phyloP scores from a whole-genome alignment of 2,888 invertebrate species.

The Sarcophaga carnaria region DNA sequence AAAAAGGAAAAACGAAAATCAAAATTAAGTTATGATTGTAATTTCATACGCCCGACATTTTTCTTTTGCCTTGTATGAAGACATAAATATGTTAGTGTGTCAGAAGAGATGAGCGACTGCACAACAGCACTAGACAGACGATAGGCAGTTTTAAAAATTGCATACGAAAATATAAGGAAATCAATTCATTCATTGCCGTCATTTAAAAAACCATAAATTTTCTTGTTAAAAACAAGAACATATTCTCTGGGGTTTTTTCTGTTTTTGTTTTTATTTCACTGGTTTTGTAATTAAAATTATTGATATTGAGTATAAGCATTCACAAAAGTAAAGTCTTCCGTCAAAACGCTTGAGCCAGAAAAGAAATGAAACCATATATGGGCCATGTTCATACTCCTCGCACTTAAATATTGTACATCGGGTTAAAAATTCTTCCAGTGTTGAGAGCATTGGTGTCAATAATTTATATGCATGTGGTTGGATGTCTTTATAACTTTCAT shows the following conservation, averaged over 20 bases:
- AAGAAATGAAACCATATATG: neutral
- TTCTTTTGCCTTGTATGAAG: too few species aligned
- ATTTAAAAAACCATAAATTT: conserved; percentile 65
- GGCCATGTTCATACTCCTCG: neutral
- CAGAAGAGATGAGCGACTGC: conserved; percentile 43
- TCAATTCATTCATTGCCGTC: conserved; percentile 7
- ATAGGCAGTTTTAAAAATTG: neutral
- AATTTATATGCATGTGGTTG: neutral
- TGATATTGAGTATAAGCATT: neutral
- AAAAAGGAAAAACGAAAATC: neutral
- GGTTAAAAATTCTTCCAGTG: neutral
- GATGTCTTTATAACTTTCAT: neutral
- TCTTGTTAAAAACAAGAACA: neutral
- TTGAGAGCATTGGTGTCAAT: neutral
- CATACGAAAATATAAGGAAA: neutral
- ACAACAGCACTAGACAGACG: neutral
- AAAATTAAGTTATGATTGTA: neutral
- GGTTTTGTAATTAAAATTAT: conserved; percentile 4
- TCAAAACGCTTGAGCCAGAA: neutral
- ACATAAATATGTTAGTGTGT: conserved; percentile 64
- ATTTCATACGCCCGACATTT: neutral
- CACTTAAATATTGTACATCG: neutral
- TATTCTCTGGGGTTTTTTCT: neutral
- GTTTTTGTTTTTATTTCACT: neutral
- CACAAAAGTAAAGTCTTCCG: neutral